Base-by-base conservation (phyloP, 2,888 invertebrate species). In the Acronicta aceris region DNA sequence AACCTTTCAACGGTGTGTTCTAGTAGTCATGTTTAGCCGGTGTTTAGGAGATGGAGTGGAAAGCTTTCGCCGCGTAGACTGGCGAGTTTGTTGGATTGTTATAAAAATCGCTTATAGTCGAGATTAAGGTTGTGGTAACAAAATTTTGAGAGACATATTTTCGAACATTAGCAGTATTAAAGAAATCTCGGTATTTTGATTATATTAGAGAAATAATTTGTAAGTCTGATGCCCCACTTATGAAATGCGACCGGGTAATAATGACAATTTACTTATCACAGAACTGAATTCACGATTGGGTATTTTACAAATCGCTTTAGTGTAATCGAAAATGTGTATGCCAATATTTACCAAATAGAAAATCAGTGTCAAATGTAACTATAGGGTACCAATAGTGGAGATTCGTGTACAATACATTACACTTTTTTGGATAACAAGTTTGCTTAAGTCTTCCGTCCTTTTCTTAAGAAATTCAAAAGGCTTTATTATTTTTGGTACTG, bases 391-490 rank as follows among this genome's bases (percentile, higher is more conserved):
- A 90, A 91, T 81, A 78, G 81, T 87, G 86, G 81, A 76, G 76
- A 83, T 83, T 81, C 84, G 83, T 84, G 76, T 81, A 84, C 84
- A 81, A 82, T 85, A 81, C 78, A 61, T 85, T 85, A 81, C 82
- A 81, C 81, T 81, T 85, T 87, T 86, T 84, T 83, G 79, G 78
- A 79, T 81, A 80, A 78, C 81, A 84, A 82, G 61, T 88, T 91
- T 88, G 91, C 90, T 94, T 89, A 87, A 83, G 92, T 93, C 93
- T 94, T 94, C 94, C 93, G 94, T 94, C 94, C 93, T 90, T 85
- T 84, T 86, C 86, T 87, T 88, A 89, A 84, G 84, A 87, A 80
- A 81, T 80, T 78, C 72, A 71, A 77, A 79, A 77, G 48, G 76
- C 75, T 81, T 81, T 53, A 51, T 79, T 79, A 68, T 69, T 73